Evolutionary conservation across 2,797 vertebrate genomes (phyloP), one percentile per base, ranked within the genome.

Genomic region (Pantherophis alleghaniensis): DNA sequence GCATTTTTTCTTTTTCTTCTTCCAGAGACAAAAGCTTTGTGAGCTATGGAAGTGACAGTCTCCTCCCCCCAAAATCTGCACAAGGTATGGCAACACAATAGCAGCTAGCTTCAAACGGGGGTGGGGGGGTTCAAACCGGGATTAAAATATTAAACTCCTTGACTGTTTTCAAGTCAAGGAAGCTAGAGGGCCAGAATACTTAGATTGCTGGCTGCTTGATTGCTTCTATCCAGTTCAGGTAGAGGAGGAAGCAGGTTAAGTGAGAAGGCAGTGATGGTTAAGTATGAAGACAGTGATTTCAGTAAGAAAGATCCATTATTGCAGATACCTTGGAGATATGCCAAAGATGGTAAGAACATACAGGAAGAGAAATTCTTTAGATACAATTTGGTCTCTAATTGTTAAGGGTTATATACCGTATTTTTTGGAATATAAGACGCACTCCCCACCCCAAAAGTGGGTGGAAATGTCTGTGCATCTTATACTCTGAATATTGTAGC

Each of bases 31-130:
- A 83, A 89, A 83, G 5, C 0, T 4, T 5, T 20, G 20, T 37
- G 11, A 79, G 22, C 47, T 79, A 79, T 26, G 89, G 83, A 92
- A 92, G 47, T 59, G 59, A 88, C 1, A 2, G 1, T 86, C 59
- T 60, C 9, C 74, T 79, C 37, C 14, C 90, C 12, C 42, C 56
- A 12, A 42, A 28, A 13, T 42, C 60, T 91, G 51, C 26, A 32
- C 87, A 87, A 91, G 94, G 94, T 94, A 92, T 56, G 24, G 60
- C 20, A 59, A 24, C 24, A 24, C 20, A 86, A 7, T 60, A 14
- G 69, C 28, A 87, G 60, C 53, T 60, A 91, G 51, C 37, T 22
- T 28, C 14, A 91, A 42, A 28, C 53, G 37, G 0, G 3, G 42
- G 42, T 3, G 42, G 42, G 37, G 20, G 86, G 61, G 1, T 22